phyloP scores from a whole-genome alignment of 2,888 invertebrate genomes.

The Caenorhabditis macrosperma region DNA sequence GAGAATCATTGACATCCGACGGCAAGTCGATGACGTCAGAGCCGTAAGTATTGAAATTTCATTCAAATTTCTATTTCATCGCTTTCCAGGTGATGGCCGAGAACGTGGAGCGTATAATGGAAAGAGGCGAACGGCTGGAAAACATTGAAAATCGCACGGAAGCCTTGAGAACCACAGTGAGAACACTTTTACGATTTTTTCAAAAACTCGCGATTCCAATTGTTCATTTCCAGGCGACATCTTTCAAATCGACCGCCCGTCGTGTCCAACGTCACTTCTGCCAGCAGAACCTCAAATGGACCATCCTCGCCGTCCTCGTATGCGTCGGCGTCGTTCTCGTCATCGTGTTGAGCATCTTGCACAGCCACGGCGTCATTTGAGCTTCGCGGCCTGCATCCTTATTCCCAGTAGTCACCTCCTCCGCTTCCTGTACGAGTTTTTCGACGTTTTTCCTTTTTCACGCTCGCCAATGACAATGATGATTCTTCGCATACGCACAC shows the following conservation, averaged over 20 bases:
- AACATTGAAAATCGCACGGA: conserved; percentile 72
- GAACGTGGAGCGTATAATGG: conserved; percentile 77
- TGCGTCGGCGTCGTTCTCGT: conserved; percentile 41
- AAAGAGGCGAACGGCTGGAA: conserved; percentile 78
- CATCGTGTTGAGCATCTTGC: conserved; percentile 46
- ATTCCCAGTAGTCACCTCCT: too few species aligned
- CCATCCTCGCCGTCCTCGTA: conserved; percentile 69
- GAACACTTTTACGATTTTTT: conserved; percentile 1
- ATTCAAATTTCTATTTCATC: conserved; percentile 2
- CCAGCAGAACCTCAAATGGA: conserved; percentile 77
- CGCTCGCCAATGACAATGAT: too few species aligned
- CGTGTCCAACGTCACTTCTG: conserved; percentile 78
- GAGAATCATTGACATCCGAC: conserved; percentile 52
- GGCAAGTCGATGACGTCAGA: conserved; percentile 56
- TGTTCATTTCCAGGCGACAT: conserved; percentile 60
- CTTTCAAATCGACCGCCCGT: conserved; percentile 75
- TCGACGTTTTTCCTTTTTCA: not conserved
- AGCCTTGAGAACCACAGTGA: conserved; percentile 70
- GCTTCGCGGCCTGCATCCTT: too few species aligned
- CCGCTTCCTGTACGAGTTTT: not conserved
- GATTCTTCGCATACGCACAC: too few species aligned
- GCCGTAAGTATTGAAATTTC: conserved; percentile 10
- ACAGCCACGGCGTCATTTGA: conserved; percentile 33
- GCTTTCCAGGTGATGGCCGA: conserved; percentile 76
- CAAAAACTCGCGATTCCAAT: not conserved